Base-by-base conservation (phyloP, 2,113 vertebrate genomes). In the Pomatostomus ruficeps region DNA sequence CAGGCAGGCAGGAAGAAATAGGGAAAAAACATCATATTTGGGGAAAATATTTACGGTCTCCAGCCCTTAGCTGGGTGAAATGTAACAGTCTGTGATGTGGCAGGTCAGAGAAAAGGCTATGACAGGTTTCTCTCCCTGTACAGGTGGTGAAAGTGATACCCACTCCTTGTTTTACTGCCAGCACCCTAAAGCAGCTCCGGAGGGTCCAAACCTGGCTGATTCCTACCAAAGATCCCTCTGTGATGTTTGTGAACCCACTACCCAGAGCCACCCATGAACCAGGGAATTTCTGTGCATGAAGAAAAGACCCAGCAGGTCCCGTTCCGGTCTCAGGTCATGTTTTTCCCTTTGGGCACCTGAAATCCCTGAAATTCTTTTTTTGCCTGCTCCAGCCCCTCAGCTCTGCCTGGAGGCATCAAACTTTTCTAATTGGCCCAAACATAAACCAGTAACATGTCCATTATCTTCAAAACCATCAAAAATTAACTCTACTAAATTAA, bases 291-390 rank as follows among this genome's bases (percentile, higher is more conserved):
- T 0, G 26, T 8, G 26, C 52, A 6, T 4, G 51, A 54, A 67
- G 58, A 31, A 71, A 25, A 75, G 79, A 71, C 8, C 6, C 75
- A 91, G 29, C 33, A 63, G 35, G 35, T 72, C 18, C 38, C 33
- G 42, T 9, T 48, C 25, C 0, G 0, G 22, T 58, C 18, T 66
- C 15, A 14, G 0, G 1, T n/a, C 59, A 26, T 0, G 0, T 58
- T 67, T 18, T 18, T 62, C 26, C n/a, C 18, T 71, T 46, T 36
- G 52, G 10, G 46, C 43, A 79, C 11, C 21, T 26, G 42, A 66
- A 91, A 54, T 12, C 36, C 36, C 24, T 6, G 11, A 71, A 61
- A 35, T 33, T 24, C 8, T 19, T 26, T 85, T 28, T 28, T 54
- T 4, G n/a, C 20, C 55, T 78, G 46, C 29, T 17, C 4, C 22